These are phyloP conservation scores for Passer montanus DNA, from an alignment of 2,113 vertebrate species.

Conservation along the genomic window DNA sequence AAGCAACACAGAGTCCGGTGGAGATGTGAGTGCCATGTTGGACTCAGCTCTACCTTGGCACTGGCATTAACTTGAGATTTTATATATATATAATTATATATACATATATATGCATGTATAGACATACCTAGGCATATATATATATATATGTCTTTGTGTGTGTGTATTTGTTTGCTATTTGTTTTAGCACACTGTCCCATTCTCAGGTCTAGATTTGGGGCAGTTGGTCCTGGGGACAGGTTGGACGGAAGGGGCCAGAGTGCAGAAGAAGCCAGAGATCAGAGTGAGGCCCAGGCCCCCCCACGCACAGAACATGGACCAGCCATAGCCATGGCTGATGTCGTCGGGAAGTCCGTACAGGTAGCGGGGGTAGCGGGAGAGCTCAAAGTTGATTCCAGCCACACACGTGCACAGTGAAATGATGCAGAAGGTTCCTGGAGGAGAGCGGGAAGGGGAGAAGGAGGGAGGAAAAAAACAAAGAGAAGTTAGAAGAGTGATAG, in stretches of 20 bases:
- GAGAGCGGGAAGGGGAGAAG: constrained; percentile 12
- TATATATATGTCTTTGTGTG: background rate
- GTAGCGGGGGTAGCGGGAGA: constrained; percentile 93
- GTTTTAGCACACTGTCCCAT: constrained; percentile 94
- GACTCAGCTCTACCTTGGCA: constrained; percentile 73
- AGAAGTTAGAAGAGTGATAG: constrained; percentile 33
- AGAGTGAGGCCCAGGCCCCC: constrained; percentile 95
- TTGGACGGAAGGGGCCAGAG: constrained; percentile 95
- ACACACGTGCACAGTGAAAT: constrained; percentile 98
- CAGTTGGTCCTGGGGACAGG: constrained; percentile 93
- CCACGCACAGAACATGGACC: constrained; percentile 99
- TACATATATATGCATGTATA: constrained; percentile 67
- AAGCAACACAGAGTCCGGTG: constrained; percentile 66
- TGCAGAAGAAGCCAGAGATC: constrained; percentile 97
- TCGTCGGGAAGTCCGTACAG: constrained; percentile 93
- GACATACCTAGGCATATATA: constrained; percentile 68
- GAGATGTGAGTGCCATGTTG: constrained; percentile 68
- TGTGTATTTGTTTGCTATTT: constrained; percentile 9
- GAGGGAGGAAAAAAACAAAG: constrained; percentile 17
- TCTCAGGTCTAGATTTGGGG: constrained; percentile 96
- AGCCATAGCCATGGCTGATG: constrained; percentile 96
- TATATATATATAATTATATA: constrained; percentile 63
- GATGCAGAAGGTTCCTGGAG: constrained; percentile 96
- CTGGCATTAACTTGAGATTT: constrained; percentile 74
- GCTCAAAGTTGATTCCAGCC: constrained; percentile 97